These are phyloP conservation scores for Peromyscus polionotus DNA, from an alignment of 2,113 vertebrate genomes.

Conservation along the genomic window DNA sequence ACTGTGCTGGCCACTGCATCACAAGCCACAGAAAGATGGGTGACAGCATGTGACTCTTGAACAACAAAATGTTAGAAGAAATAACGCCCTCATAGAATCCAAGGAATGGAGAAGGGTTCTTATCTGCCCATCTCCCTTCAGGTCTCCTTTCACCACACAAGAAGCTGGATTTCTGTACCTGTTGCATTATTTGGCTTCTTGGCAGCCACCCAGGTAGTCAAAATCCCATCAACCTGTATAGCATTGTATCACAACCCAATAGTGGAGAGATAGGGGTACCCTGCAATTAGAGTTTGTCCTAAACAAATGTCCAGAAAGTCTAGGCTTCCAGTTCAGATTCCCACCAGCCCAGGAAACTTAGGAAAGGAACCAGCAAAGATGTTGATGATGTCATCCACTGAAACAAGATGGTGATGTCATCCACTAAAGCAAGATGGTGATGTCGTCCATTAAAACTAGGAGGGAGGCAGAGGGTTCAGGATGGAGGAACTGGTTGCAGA, in stretches of 20 bases:
- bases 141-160: neutral
- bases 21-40: neutral
- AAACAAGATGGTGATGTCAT: neutral
- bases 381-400: fast-evolving
- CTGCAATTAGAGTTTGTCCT: neutral
- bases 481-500: neutral
- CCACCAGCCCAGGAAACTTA: neutral
- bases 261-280: neutral
- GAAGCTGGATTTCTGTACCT: neutral
- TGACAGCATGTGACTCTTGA: neutral
- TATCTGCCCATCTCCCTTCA: neutral
- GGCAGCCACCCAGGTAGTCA: neutral
- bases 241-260: neutral
- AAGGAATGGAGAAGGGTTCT: neutral
- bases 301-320: neutral
- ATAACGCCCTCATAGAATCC: neutral
- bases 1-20: neutral
- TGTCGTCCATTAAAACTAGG: neutral
- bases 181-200: neutral
- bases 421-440: neutral
- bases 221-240: neutral
- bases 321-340: neutral
- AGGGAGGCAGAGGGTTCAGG: neutral
- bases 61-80: neutral
- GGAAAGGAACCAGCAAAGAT: neutral